Base-by-base conservation (phyloP, 2,888 invertebrate genomes). In the Timema cristinae region DNA sequence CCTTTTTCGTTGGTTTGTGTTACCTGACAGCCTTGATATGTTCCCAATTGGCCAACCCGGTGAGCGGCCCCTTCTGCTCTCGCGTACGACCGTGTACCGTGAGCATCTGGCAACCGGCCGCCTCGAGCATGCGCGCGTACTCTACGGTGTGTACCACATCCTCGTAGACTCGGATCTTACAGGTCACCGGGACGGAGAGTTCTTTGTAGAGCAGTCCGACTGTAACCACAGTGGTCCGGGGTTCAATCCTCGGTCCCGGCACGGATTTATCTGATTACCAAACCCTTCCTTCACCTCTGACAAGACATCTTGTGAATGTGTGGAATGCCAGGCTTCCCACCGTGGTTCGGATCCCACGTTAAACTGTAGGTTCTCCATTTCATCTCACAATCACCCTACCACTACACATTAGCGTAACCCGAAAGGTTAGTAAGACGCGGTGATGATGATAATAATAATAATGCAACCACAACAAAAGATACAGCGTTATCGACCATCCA, bases 41-140 rank as follows among this genome's bases (percentile, higher is more conserved):
- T 77, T 88, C 85, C 98, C 98, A 99, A 82, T 92, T 92, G 48
- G 98, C 98, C 70, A 97, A 81, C 15, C 98, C 98, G 6, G 98
- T 98, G 16, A 94, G 83, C 1, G 94, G 93, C n/a, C 98, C 98
- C 81, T 96, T 97, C 83, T 97, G 97, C 76, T 98, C 97, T 72
- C 95, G 87, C 0, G 95, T 97, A 75, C 99, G 86, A 0, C 98
- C 98, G 84, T 99, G 99, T 47, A 99, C 94, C 8, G 98, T 97
- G 51, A 99, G 85, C 79, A 98, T 84, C 82, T 91, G 89, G 79
- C 95, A 94, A 50, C 99, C 97, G 68, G 98, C 94, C n/a, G 85
- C 84, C 83, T 98, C 97, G 75, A 99, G 83, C 95, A 97, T 95
- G 83, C 91, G 86, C 6, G 98, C 98, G 87, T 98, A 99, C 72